Conservation (phyloP, 2,888 invertebrate genomes). For the Carpatolechia fugitivella region DNA sequence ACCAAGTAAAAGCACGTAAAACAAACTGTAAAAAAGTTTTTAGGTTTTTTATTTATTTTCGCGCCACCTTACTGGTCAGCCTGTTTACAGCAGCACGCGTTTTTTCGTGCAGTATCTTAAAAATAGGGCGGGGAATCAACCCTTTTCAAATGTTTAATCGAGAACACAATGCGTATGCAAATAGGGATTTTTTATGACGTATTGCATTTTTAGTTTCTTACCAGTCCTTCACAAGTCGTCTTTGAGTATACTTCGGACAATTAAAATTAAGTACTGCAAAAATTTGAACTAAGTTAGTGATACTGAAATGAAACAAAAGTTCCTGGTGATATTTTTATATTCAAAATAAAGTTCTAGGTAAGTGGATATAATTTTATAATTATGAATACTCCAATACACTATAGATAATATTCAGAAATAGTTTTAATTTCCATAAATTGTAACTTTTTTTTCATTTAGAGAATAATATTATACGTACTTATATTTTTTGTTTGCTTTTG, state of each 20-base stretch:
- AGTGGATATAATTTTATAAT: slow-evolving; percentile 9
- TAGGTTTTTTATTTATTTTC: no score
- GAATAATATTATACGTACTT: no score
- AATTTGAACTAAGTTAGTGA: neutral
- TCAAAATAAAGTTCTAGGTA: slow-evolving; percentile 25
- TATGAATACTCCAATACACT: neutral
- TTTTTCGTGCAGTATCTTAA: slow-evolving; percentile 22
- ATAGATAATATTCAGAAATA: no score
- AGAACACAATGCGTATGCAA: slow-evolving; percentile 58
- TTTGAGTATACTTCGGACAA: slow-evolving; percentile 41
- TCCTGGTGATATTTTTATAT: slow-evolving; percentile 47
- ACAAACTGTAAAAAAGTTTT: no score
- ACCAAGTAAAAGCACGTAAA: no score
- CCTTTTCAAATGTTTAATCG: slow-evolving; percentile 42
- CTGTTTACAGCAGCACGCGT: slow-evolving; percentile 5
- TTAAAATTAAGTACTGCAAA: slow-evolving; percentile 11
- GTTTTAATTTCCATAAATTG: no score
- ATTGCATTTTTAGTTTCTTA: slow-evolving; percentile 38
- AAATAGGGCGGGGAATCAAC: slow-evolving; percentile 54
- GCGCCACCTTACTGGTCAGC: no score
- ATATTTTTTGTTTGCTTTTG: no score
- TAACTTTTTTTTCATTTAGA: no score
- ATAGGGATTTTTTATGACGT: slow-evolving; percentile 43
- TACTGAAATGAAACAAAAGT: slow-evolving; percentile 30
- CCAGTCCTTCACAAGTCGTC: slow-evolving; percentile 55